Percentiles rank a stretch among this genome's conserved stretches.
Evolutionary conservation across 2,888 invertebrate genomes (phyloP).

Genomic region (Lasioglossum marginatum): DNA sequence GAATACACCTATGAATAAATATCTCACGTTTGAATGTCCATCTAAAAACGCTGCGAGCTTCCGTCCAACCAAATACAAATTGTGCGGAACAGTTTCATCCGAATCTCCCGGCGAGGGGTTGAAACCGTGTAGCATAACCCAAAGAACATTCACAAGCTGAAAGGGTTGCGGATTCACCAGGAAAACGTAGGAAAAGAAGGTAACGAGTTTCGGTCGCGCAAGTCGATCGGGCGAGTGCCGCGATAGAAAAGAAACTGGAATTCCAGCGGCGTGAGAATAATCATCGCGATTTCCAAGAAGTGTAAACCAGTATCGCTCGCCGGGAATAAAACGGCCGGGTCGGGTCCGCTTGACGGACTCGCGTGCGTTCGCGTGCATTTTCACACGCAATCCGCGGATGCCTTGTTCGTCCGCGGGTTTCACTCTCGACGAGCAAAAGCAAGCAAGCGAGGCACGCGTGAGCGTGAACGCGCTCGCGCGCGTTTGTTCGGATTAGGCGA

Average conservation of each 20-base stretch:
- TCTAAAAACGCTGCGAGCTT: too few species aligned
- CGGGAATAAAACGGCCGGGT: neutral
- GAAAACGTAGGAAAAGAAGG: neutral
- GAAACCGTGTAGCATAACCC: too few species aligned
- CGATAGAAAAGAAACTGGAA: slow-evolving; percentile 8
- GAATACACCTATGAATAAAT: too few species aligned
- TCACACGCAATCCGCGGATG: slow-evolving; percentile 44
- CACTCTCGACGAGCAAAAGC: neutral
- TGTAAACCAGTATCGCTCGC: slow-evolving; percentile 8
- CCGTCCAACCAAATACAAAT: too few species aligned
- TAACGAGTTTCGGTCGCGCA: neutral
- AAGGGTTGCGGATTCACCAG: neutral
- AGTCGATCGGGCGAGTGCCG: neutral
- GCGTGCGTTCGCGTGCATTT: slow-evolving; percentile 25
- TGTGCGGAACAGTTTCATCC: too few species aligned
- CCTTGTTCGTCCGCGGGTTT: neutral
- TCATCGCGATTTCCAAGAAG: slow-evolving; percentile 14
- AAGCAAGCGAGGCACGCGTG: neutral
- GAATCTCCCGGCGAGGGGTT: too few species aligned
- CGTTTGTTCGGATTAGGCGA: neutral
- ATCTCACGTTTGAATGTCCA: too few species aligned
- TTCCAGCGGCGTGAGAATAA: slow-evolving; percentile 9
- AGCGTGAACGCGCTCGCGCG: neutral
- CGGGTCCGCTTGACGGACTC: slow-evolving; percentile 17
- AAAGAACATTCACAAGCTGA: too few species aligned